These are phyloP conservation scores for Parasteatoda tepidariorum DNA, from an alignment of 1,140 invertebrate species.

Conservation along the genomic window DNA sequence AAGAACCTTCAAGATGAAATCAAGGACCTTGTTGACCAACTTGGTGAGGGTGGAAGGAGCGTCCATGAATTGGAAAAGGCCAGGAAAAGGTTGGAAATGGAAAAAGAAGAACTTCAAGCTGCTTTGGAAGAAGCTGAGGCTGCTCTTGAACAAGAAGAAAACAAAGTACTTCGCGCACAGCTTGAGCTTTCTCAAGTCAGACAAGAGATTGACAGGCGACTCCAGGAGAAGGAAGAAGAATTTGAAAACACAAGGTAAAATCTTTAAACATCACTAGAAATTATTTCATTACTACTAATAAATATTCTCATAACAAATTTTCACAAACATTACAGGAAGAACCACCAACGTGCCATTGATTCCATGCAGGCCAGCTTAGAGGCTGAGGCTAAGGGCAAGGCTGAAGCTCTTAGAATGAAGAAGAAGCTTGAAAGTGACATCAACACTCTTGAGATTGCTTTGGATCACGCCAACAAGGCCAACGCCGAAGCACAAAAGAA, in stretches of 20 bases:
- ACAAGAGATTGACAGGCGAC: slow-evolving; percentile 97
- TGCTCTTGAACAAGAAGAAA: slow-evolving; percentile 98
- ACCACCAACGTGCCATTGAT: slow-evolving; percentile 98
- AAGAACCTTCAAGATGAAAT: slow-evolving; percentile 99
- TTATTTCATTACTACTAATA: neutral
- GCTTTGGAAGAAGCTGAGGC: slow-evolving; percentile 99
- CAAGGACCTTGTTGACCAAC: slow-evolving; percentile 98
- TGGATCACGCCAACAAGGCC: slow-evolving; percentile 98
- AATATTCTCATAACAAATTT: neutral
- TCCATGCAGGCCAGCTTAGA: slow-evolving; percentile 99
- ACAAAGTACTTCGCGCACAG: slow-evolving; percentile 96
- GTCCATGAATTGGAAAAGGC: slow-evolving; percentile 99
- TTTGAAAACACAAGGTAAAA: slow-evolving; percentile 91
- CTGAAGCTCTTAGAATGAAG: slow-evolving; percentile 99
- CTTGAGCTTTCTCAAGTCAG: slow-evolving; percentile 97
- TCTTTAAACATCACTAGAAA: too few relatives aligned
- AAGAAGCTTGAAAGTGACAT: slow-evolving; percentile 99
- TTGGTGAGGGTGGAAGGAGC: slow-evolving; percentile 92
- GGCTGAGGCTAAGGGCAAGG: slow-evolving; percentile 98
- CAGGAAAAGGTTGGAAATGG: slow-evolving; percentile 96
- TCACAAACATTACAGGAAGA: slow-evolving; percentile 79
- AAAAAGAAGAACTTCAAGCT: slow-evolving; percentile 99
- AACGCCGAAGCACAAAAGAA: slow-evolving; percentile 99
- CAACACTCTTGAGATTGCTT: slow-evolving; percentile 98
- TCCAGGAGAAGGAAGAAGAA: slow-evolving; percentile 99